Percentiles rank a stretch among this genome's conserved stretches.
Conservation (phyloP, 2,888 invertebrate genomes). For the Drosophila glabriapex region DNA sequence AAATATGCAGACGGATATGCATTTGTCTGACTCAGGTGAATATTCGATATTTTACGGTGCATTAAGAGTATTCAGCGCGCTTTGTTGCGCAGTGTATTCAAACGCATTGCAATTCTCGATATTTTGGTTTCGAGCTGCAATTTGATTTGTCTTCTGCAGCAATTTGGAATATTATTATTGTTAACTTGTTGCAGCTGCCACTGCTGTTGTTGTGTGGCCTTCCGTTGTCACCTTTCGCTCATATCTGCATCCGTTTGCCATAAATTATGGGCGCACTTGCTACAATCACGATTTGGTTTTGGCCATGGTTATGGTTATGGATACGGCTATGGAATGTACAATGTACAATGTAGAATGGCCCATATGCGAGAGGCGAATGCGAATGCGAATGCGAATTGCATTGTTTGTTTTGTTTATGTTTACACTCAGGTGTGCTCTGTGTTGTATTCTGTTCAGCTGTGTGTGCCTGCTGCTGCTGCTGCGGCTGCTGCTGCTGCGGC, state of each 20-base stretch:
- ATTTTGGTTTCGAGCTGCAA: not conserved
- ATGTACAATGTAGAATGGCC: not conserved
- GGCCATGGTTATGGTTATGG: not conserved
- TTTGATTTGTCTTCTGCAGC: not conserved
- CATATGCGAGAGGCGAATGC: not conserved
- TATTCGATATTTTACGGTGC: not conserved
- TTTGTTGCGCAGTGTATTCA: not conserved
- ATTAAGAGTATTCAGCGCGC: not conserved
- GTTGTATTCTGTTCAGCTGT: not conserved
- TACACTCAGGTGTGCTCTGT: slow-evolving; percentile 19
- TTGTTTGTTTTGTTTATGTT: slow-evolving; percentile 32
- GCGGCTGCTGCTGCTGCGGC: not conserved
- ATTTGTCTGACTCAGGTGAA: not conserved
- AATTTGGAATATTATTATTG: not conserved
- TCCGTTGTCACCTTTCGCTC: slow-evolving; percentile 26
- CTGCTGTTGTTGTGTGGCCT: not conserved
- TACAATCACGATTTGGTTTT: slow-evolving; percentile 29
- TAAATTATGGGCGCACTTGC: slow-evolving; percentile 33
- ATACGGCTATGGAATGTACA: not conserved
- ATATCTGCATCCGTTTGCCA: slow-evolving; percentile 31
- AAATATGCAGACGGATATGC: not conserved
- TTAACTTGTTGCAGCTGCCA: slow-evolving; percentile 13
- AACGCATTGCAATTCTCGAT: not conserved
- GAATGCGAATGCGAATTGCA: slow-evolving; percentile 2
- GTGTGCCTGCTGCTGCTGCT: slow-evolving; percentile 2